Base-by-base conservation (phyloP, 2,888 invertebrate species). In the Cetonia aurata region DNA sequence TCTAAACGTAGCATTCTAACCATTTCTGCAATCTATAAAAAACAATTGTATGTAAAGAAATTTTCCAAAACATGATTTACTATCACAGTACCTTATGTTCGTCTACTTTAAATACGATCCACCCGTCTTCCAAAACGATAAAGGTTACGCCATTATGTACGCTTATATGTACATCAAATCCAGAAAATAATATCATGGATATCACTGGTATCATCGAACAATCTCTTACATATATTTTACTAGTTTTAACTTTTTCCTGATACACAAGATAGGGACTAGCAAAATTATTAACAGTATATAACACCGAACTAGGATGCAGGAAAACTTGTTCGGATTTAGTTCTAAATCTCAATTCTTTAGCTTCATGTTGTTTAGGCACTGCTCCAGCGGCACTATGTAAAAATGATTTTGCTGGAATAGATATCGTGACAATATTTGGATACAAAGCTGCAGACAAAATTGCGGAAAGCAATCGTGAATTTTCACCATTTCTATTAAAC, bases 371-470 rank as follows among this genome's bases (percentile, higher is more conserved):
- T 9, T 91, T 88, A 0, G 93, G 92, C 62, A 95, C 88, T 0
- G 94, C 93, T 0, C 94, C 94, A 1, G 89, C 89, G 0, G 89
- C 89, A 80, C 92, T 92, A 81, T 90, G 88, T 79, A 91, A 88
- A 82, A 90, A 94, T 0, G 91, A 91, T 79, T 93, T 93, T 77
- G 92, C 92, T 0, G 94, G 94, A 0, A 93, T 93, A 59, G 93
- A 85, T 6, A 93, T 92, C 86, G 94, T 93, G 0, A 95, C 93
- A 41, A 99, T 89, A 81, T 96, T 96, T 0, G 98, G 98, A 84
- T 98, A 98, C 17, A 96, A 86, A 0, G 98, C 96, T 1, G 96
- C 96, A 81, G 95, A 95, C 52, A 99, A 86, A 31, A 97, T 91
- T 0, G 96, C 96, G 62, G 92, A 89, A 17, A 95, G 81, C n/a